These are phyloP conservation scores for Drosophila planitibia DNA, from an alignment of 2,888 invertebrate species.

Conservation along the genomic window DNA sequence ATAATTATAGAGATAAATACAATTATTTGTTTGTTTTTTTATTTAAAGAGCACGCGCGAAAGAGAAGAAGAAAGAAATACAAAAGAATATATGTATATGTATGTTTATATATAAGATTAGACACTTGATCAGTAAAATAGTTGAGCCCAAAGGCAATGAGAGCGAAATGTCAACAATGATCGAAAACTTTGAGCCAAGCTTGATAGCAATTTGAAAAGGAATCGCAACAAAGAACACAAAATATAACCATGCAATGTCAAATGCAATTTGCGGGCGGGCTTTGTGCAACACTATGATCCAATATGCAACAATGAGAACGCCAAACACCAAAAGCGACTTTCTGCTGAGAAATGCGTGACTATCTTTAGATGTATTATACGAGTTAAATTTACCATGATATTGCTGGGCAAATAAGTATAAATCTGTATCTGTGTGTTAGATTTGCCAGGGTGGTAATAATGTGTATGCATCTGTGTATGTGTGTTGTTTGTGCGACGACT, in stretches of 20 bases:
- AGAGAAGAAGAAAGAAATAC: slow-evolving; percentile 74
- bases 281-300: slow-evolving; percentile 30
- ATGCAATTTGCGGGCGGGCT: slow-evolving; percentile 24
- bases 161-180: slow-evolving; percentile 57
- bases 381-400: slow-evolving; percentile 69
- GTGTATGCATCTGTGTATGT: slow-evolving; percentile 13
- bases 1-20: slow-evolving; percentile 25
- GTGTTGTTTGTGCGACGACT: slow-evolving; percentile 16
- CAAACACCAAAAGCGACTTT: slow-evolving; percentile 26
- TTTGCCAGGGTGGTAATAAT: slow-evolving; percentile 6
- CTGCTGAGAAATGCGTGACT: slow-evolving; percentile 1
- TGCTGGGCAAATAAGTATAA: slow-evolving; percentile 10
- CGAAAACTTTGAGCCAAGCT: slow-evolving; percentile 23
- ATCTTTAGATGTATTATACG: slow-evolving; percentile 26
- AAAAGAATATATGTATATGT: slow-evolving; percentile 56
- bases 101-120: slow-evolving; percentile 49
- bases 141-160: slow-evolving; percentile 41
- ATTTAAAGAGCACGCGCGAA: slow-evolving; percentile 62
- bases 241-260: slow-evolving; percentile 39
- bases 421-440: neutral
- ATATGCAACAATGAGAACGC: slow-evolving; percentile 29
- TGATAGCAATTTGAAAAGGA: slow-evolving; percentile 8
- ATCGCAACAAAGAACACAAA: neutral
- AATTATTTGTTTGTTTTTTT: slow-evolving; percentile 30
- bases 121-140: slow-evolving; percentile 57